These are phyloP conservation scores for Lysandra bellargus DNA, from an alignment of 2,888 invertebrate genomes.

Conservation along the genomic window DNA sequence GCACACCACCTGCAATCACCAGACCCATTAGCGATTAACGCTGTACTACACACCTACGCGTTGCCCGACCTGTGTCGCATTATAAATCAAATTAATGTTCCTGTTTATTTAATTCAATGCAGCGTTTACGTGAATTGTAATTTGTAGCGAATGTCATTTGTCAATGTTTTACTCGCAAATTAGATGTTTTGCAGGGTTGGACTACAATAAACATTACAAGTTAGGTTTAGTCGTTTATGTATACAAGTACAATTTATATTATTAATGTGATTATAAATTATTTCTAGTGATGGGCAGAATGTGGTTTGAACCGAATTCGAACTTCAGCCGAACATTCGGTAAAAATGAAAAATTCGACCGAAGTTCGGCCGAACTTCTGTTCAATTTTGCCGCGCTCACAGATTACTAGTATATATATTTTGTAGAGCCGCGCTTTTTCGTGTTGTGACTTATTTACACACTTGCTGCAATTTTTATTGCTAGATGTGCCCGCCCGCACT, in stretches of 20 bases:
- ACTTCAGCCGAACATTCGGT: too few relatives aligned
- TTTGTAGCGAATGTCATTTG: background rate
- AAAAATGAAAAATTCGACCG: too few relatives aligned
- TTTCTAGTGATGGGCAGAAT: too few relatives aligned
- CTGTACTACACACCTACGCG: background rate
- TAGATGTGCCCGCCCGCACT: too few relatives aligned
- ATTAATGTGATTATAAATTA: background rate
- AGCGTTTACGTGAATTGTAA: background rate
- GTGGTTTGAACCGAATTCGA: too few relatives aligned
- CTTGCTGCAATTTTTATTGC: too few relatives aligned
- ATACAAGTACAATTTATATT: background rate
- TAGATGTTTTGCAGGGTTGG: background rate
- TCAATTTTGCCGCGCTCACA: too few relatives aligned
- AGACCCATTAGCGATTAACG: background rate
- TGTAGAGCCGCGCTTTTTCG: too few relatives aligned
- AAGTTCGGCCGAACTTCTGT: too few relatives aligned
- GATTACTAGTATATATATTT: too few relatives aligned
- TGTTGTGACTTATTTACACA: too few relatives aligned
- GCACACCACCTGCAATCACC: slow-evolving; percentile 87
- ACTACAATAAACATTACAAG: background rate
- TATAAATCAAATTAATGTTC: slow-evolving; percentile 15
- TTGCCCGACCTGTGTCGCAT: background rate
- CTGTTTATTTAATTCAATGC: slow-evolving; percentile 19
- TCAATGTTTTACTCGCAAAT: background rate
- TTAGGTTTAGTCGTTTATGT: background rate